Conservation (phyloP, 2,888 invertebrate species). For the Trichogramma dendrolimi region DNA sequence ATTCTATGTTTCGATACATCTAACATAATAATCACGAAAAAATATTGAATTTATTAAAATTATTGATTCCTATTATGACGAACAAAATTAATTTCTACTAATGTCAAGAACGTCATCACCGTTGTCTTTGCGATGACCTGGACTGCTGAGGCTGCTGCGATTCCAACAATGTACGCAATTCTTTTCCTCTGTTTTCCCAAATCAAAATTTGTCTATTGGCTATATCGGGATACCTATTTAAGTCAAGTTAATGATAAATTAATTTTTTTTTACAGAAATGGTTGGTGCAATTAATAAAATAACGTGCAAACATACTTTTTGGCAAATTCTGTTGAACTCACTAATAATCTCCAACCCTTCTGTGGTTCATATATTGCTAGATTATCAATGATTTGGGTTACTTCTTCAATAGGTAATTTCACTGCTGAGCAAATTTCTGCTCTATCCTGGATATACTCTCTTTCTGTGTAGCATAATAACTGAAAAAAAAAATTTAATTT, state of each 20-base stretch:
- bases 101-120: no score
- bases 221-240: conserved; percentile 66
- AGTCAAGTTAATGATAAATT: no score
- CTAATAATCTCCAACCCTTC: conserved; percentile 76
- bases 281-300: neutral
- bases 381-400: conserved; percentile 73
- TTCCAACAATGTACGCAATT: conserved; percentile 55
- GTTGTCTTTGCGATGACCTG: no score
- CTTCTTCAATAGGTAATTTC: conserved; percentile 73
- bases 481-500: conserved; percentile 48
- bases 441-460: conserved; percentile 69
- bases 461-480: conserved; percentile 79
- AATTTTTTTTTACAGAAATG: no score
- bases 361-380: conserved; percentile 67
- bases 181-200: conserved; percentile 71
- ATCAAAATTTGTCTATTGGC: conserved; percentile 74
- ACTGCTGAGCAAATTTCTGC: conserved; percentile 68
- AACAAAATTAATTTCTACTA: no score
- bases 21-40: no score
- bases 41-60: no score
- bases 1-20: no score
- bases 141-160: conserved; percentile 30
- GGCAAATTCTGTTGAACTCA: conserved; percentile 70
- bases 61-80: no score
- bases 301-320: conserved; percentile 53